Evolutionary conservation across 64 coral and sea anemone species (phyloP).

Genomic region (Actinia equina): DNA sequence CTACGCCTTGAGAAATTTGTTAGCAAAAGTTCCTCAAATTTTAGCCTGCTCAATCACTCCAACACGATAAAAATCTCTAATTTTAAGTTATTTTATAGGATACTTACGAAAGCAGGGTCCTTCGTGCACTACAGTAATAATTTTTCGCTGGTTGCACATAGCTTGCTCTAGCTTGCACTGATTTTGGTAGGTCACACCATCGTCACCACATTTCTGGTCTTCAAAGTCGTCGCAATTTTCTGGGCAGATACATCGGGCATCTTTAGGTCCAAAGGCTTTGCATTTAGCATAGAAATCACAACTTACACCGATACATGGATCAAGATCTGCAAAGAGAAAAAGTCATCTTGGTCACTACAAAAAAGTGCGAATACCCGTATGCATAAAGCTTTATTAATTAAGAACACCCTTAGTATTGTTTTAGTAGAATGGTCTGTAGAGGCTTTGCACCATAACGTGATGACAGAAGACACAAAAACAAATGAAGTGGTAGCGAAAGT

Average conservation of each 20-base stretch:
- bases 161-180: constrained; percentile 43
- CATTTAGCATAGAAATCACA: constrained; percentile 51
- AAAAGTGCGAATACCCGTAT: too few relatives aligned
- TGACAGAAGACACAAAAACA: too few relatives aligned
- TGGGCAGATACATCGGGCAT: constrained; percentile 35
- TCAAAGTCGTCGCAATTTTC: constrained; percentile 14
- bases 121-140: constrained; percentile 39
- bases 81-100: neutral
- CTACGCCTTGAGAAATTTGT: too few relatives aligned
- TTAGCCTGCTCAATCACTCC: too few relatives aligned
- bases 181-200: constrained; percentile 44
- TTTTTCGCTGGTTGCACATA: constrained; percentile 30
- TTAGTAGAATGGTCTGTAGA: too few relatives aligned
- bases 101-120: constrained; percentile 68
- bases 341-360: neutral
- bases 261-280: constrained; percentile 21
- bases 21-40: too few relatives aligned
- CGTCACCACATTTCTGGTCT: constrained; percentile 49
- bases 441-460: too few relatives aligned
- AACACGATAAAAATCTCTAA: too few relatives aligned
- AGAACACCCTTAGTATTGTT: too few relatives aligned
- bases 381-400: too few relatives aligned
- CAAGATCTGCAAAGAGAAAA: constrained; percentile 37
- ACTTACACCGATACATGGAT: constrained; percentile 42
- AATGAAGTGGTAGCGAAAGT: too few relatives aligned